Evolutionary conservation across 2,113 vertebrate genomes (phyloP).

Genomic region (Pogona vitticeps): DNA sequence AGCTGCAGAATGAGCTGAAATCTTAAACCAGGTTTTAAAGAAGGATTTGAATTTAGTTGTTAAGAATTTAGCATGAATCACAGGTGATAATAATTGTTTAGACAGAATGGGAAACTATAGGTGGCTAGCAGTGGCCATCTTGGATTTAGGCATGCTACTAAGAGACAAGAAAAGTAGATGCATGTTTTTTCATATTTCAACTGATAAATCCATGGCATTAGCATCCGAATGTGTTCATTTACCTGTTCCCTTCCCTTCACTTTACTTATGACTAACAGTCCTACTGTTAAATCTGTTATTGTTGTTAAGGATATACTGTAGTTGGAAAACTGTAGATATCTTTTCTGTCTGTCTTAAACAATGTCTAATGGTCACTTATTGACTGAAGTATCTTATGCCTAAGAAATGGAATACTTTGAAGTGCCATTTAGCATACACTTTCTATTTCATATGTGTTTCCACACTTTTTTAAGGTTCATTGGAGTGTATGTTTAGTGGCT

Average conservation of each 20-base stretch:
- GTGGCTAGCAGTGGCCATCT: too few species aligned
- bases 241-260: not conserved
- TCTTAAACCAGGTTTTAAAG: too few species aligned
- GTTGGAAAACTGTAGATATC: not conserved
- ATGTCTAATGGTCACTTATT: not conserved
- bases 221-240: not conserved
- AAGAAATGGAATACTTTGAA: constrained; percentile 10
- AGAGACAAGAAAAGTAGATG: too few species aligned
- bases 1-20: not conserved
- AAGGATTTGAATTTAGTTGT: too few species aligned
- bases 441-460: not conserved
- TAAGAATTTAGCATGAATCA: too few species aligned
- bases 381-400: not conserved
- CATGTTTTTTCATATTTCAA: not conserved
- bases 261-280: not conserved
- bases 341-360: not conserved
- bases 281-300: not conserved
- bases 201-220: not conserved
- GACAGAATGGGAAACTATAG: too few species aligned
- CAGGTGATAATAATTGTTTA: too few species aligned
- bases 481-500: not conserved
- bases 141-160: too few species aligned
- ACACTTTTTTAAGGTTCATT: constrained; percentile 9
- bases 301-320: not conserved
- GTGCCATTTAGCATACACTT: not conserved